Base-by-base conservation (phyloP, 2,113 vertebrate species). In the Todiramphus saurophagus region DNA sequence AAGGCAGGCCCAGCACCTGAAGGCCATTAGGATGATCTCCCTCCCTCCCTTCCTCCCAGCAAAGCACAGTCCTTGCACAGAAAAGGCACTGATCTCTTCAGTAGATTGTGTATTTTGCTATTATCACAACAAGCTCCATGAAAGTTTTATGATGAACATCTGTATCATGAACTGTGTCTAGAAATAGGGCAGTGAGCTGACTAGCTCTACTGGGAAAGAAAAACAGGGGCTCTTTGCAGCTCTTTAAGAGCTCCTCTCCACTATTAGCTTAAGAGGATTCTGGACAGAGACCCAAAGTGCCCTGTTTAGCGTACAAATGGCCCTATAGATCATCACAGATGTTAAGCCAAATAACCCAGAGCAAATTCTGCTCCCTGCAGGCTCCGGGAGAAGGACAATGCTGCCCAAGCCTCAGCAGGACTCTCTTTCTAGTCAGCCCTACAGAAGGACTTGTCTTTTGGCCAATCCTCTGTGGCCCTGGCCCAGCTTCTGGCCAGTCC, bases 401-500 rank as follows among this genome's bases (percentile, higher is more conserved):
- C 30, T 44, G 12, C 9, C 55, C 6, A 30, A 28, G 18, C 20
- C n/a, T 31, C 8, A 2, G 6, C 10, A 77, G 28, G 17, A 37
- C 74, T 46, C 27, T 33, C 27, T 62, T 28, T 72, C 37, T 60
- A 5, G 53, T 43, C 62, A 85, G 0, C 20, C 7, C 58, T 46
- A 23, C 1, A 24, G 31, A 90, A 92, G 58, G 51, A 68, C 5
- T 68, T 64, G n/a, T 12, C n/a, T 73, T 75, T 18, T 58, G 72
- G 67, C 62, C 83, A 89, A 73, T 20, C 17, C 27, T 11, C 18
- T 0, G 0, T 8, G 33, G 74, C 8, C 23, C 33, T 53, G 10
- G 70, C 37, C 63, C 82, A 20, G 66, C 73, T 77, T 33, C 24
- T 33, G 41, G 63, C 70, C 72, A 60, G 37, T 15, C 75, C 82